These are phyloP conservation scores for Pteropus rufus DNA, from an alignment of 2,797 vertebrate species.

Conservation along the genomic window DNA sequence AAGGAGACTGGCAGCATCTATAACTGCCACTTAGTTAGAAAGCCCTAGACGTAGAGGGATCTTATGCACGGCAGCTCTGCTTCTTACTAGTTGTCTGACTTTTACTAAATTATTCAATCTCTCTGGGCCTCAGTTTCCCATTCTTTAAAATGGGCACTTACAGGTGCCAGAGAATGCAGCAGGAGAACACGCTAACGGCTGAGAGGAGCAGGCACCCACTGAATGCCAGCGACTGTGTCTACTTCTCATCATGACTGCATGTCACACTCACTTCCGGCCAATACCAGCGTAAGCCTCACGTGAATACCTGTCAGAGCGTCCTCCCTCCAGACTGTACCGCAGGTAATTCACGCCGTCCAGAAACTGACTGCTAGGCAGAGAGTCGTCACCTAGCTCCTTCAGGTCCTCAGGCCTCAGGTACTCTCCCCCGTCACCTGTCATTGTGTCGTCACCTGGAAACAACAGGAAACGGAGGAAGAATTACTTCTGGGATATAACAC, in stretches of 20 bases:
- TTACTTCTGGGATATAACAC: background rate
- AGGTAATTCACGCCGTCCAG: constrained; percentile 98
- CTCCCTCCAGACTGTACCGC: constrained; percentile 94
- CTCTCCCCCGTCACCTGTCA: constrained; percentile 97
- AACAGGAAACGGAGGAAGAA: background rate
- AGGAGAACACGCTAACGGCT: too few relatives aligned
- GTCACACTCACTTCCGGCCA: background rate
- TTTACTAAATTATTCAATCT: background rate
- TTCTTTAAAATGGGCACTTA: background rate
- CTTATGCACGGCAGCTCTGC: background rate
- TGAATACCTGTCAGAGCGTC: constrained; percentile 92
- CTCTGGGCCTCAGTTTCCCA: background rate
- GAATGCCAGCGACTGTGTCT: background rate
- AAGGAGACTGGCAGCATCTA: accelerated
- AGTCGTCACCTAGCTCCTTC: constrained; percentile 96
- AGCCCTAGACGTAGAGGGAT: too few relatives aligned
- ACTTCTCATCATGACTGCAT: background rate
- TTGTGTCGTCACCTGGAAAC: constrained; percentile 93
- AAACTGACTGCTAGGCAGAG: constrained; percentile 95
- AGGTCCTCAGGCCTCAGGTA: constrained; percentile 96
- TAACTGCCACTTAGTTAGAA: background rate
- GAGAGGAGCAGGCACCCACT: background rate
- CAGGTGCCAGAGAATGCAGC: background rate
- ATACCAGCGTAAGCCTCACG: accelerated
- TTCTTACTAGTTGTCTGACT: background rate